A percentile compares a stretch with the other conserved stretches of the same genome.
These are phyloP conservation scores for Melangyna quadrimaculata DNA, from an alignment of 2,888 invertebrate species.

Conservation along the genomic window DNA sequence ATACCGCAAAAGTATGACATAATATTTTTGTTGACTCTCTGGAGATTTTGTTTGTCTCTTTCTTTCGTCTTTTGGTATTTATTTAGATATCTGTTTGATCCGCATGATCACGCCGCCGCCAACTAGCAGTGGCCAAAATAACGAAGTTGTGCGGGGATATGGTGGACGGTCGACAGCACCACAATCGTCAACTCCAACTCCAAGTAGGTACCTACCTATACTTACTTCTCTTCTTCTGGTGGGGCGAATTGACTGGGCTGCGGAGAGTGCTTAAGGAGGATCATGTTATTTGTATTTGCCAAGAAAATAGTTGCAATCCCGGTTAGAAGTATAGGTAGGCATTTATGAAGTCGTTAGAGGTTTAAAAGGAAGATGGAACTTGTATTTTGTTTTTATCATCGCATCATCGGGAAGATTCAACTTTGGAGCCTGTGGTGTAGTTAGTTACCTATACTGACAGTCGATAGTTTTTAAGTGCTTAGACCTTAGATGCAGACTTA, in stretches of 20 bases:
- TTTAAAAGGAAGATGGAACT: conserved; percentile 41
- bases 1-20: conserved; percentile 61
- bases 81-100: conserved; percentile 59
- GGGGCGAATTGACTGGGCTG: not conserved
- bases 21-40: conserved; percentile 62
- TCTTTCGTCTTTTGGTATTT: conserved; percentile 44
- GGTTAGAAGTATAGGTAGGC: conserved; percentile 14
- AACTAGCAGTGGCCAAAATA: not conserved
- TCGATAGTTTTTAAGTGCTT: conserved; percentile 4
- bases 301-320: conserved; percentile 52
- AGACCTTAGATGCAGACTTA: conserved; percentile 16
- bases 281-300: conserved; percentile 43
- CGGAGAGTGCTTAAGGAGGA: not conserved
- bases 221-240: not conserved
- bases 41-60: conserved; percentile 22
- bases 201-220: not conserved
- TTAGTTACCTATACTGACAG: too few species aligned
- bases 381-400: conserved; percentile 31
- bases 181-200: too few species aligned
- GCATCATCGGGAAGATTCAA: conserved; percentile 30
- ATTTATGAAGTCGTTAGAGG: conserved; percentile 18
- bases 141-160: not conserved
- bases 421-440: not conserved
- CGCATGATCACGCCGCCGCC: conserved; percentile 41
- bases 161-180: too few species aligned